Evolutionary conservation across 2,888 invertebrate species (phyloP).

Genomic region (Diplazon laetatorius): DNA sequence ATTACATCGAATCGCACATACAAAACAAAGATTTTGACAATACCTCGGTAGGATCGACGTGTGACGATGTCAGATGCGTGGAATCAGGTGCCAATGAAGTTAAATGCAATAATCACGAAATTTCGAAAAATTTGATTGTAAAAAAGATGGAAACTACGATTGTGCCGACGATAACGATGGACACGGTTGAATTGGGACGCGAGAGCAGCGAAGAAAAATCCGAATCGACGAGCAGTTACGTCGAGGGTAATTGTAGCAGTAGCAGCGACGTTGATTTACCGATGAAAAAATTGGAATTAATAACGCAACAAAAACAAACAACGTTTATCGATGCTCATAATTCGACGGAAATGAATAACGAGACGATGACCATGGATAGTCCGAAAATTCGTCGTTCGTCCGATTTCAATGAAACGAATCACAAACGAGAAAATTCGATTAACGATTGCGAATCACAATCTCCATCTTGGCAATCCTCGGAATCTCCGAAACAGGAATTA

Average conservation of each 20-base stretch:
- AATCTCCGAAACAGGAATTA: slow-evolving; percentile 66
- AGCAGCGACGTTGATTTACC: slow-evolving; percentile 68
- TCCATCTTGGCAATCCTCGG: slow-evolving; percentile 64
- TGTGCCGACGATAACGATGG: slow-evolving; percentile 38
- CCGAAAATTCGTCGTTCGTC: too few relatives aligned
- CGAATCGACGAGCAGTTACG: slow-evolving; percentile 70
- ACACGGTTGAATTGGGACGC: slow-evolving; percentile 48
- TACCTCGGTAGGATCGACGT: neutral
- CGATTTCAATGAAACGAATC: too few relatives aligned
- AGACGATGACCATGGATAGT: too few relatives aligned
- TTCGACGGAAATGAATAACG: slow-evolving; percentile 15
- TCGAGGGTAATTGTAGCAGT: slow-evolving; percentile 66
- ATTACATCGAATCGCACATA: slow-evolving; percentile 68
- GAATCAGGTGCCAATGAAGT: slow-evolving; percentile 58
- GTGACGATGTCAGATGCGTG: neutral
- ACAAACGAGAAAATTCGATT: too few relatives aligned
- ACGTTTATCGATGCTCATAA: neutral
- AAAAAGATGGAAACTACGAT: slow-evolving; percentile 6
- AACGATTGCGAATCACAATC: slow-evolving; percentile 13
- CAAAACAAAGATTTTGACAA: too few relatives aligned
- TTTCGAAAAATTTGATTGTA: neutral
- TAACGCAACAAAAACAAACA: slow-evolving; percentile 52
- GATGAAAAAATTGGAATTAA: slow-evolving; percentile 66
- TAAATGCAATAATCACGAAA: slow-evolving; percentile 68
- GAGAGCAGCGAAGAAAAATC: slow-evolving; percentile 72